These are phyloP conservation scores for Rhodeus uyekii DNA, from an alignment of 2,797 vertebrate genomes.

Conservation along the genomic window DNA sequence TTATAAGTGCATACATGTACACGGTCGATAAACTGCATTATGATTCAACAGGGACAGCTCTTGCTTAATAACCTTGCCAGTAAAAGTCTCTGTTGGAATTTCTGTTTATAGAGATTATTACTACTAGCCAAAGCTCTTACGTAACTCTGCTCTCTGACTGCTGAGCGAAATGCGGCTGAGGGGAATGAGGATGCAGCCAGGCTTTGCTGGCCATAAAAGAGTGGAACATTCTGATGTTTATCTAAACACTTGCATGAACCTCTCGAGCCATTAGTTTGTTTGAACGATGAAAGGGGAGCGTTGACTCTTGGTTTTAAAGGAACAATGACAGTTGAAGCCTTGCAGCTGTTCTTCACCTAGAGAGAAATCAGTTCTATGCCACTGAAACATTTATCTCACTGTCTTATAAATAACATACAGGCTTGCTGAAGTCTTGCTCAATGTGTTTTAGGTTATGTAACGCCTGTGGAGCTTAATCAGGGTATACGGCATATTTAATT, in stretches of 20 bases:
- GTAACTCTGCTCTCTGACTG: conserved; percentile 50
- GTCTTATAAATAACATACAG: conserved; percentile 25
- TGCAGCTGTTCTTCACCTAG: conserved; percentile 31
- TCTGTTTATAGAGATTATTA: conserved; percentile 57
- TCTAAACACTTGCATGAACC: conserved; percentile 48
- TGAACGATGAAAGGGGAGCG: conserved; percentile 35
- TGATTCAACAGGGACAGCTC: conserved; percentile 16
- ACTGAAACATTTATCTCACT: conserved; percentile 33
- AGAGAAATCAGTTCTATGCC: conserved; percentile 30
- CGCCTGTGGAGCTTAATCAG: neutral
- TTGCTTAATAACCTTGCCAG: conserved; percentile 32
- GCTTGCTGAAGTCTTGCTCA: conserved; percentile 24
- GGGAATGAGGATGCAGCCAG: conserved; percentile 50
- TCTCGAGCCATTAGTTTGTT: conserved; percentile 45
- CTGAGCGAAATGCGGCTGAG: conserved; percentile 41
- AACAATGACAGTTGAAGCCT: conserved; percentile 37
- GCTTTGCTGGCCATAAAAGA: conserved; percentile 48
- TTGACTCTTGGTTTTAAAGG: conserved; percentile 36
- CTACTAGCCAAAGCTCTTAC: conserved; percentile 56
- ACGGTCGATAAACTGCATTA: conserved; percentile 21
- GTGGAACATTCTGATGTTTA: conserved; percentile 55
- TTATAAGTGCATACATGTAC: conserved; percentile 16
- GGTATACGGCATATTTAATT: conserved; percentile 4
- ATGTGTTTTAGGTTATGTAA: conserved; percentile 37
- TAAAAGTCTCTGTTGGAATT: conserved; percentile 51